A percentile compares a stretch with the other conserved stretches of the same genome.
phyloP scores from a whole-genome alignment of 1,140 invertebrate genomes.

The Zaprionus davidi region DNA sequence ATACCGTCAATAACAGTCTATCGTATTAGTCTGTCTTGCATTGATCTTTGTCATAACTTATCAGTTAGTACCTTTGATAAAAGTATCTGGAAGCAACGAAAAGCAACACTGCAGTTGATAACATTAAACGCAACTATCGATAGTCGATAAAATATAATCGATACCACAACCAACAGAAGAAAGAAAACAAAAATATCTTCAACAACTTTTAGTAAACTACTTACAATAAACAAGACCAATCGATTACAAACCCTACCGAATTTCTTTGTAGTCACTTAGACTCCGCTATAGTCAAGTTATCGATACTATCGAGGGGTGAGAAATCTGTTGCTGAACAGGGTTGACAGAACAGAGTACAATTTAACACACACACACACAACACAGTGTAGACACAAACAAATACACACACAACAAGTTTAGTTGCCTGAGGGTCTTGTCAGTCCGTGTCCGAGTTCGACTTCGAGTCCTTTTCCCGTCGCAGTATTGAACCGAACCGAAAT shows the following conservation, averaged over 20 bases:
- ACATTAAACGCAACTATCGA: too few relatives aligned
- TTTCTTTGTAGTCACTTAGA: neutral
- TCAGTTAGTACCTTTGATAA: too few relatives aligned
- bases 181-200: too few relatives aligned
- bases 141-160: too few relatives aligned
- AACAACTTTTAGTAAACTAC: too few relatives aligned
- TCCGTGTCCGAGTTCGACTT: neutral
- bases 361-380: neutral
- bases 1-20: too few relatives aligned
- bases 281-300: neutral
- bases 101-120: too few relatives aligned
- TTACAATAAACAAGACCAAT: neutral
- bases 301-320: neutral
- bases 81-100: too few relatives aligned
- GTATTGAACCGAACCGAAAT: neutral
- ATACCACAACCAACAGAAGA: too few relatives aligned
- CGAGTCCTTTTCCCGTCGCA: slow-evolving; percentile 1
- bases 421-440: neutral
- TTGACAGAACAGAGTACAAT: neutral
- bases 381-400: neutral
- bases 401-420: neutral
- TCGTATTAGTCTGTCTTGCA: too few relatives aligned
- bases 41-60: too few relatives aligned
- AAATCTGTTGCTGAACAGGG: neutral
- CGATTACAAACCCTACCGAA: neutral